Percentiles rank a stretch among this genome's conserved stretches.
Conservation (phyloP, 2,888 invertebrate genomes). For the Rugalucina vietnamica region DNA sequence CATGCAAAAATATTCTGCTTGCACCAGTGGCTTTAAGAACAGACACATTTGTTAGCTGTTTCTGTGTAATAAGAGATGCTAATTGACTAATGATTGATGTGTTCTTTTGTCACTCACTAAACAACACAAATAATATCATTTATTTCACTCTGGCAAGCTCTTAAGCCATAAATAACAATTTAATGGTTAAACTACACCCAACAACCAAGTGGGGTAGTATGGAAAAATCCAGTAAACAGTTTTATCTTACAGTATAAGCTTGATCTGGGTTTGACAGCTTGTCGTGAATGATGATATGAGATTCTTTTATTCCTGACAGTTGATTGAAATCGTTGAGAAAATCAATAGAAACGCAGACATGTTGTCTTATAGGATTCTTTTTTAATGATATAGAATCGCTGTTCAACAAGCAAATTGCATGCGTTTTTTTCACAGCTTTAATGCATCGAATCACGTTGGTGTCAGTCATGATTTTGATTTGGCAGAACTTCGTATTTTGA, state of each 20-base stretch:
- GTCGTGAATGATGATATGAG: constrained; percentile 54
- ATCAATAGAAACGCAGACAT: constrained; percentile 8
- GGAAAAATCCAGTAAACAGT: constrained; percentile 36
- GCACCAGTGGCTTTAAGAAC: constrained; percentile 11
- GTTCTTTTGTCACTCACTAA: constrained; percentile 78
- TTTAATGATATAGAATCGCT: constrained; percentile 8
- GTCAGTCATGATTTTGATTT: background rate
- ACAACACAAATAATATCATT: constrained; percentile 80
- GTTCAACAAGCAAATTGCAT: background rate
- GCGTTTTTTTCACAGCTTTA: background rate
- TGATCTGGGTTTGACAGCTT: constrained; percentile 57
- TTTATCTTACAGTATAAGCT: constrained; percentile 57
- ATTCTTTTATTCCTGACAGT: constrained; percentile 27
- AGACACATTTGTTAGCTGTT: constrained; percentile 40
- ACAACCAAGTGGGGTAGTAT: constrained; percentile 68
- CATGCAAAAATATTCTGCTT: constrained; percentile 52
- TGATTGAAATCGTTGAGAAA: constrained; percentile 26
- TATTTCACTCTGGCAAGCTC: constrained; percentile 82
- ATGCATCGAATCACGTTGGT: background rate
- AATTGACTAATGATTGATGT: constrained; percentile 81
- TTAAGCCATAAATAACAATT: constrained; percentile 78
- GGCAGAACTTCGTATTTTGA: constrained; percentile 1
- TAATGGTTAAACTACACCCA: constrained; percentile 72
- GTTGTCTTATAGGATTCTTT: background rate
- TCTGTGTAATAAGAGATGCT: constrained; percentile 76